phyloP scores from a whole-genome alignment of 53 echinoderm and acorn worm species.

The Glandiceps talaboti region DNA sequence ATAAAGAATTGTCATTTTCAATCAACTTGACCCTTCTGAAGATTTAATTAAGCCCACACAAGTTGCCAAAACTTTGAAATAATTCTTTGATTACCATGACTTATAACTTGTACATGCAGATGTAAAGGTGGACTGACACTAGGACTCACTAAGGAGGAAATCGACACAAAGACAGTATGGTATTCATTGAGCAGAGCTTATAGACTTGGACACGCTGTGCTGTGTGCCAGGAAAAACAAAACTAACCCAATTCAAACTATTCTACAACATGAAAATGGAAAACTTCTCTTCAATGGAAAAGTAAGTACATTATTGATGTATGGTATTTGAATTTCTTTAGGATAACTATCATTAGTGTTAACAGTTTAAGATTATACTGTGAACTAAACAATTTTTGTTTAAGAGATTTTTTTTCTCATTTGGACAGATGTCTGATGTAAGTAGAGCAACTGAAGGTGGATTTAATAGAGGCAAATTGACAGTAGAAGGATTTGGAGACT shows the following conservation, averaged over 20 bases:
- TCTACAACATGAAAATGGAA: conserved; percentile 40
- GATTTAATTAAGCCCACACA: too few relatives aligned
- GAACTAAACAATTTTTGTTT: not conserved
- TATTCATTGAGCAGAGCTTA: conserved; percentile 70
- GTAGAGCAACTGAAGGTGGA: conserved; percentile 44
- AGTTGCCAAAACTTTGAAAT: too few relatives aligned
- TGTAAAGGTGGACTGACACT: conserved; percentile 39
- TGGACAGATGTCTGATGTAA: conserved; percentile 46
- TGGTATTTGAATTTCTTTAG: too few relatives aligned
- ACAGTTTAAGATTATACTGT: too few relatives aligned
- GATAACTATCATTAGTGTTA: too few relatives aligned
- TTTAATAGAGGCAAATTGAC: conserved; percentile 48
- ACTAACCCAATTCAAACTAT: conserved; percentile 38
- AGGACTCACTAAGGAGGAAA: conserved; percentile 21
- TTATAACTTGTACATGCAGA: too few relatives aligned
- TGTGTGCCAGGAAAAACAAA: conserved; percentile 27
- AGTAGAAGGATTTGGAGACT: conserved; percentile 41
- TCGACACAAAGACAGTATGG: conserved; percentile 28
- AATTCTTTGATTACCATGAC: too few relatives aligned
- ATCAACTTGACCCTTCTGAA: too few relatives aligned
- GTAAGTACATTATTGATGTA: too few relatives aligned
- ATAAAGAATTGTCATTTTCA: too few relatives aligned
- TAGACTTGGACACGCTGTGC: conserved; percentile 49
- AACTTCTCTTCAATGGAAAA: conserved; percentile 65
- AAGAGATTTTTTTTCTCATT: not conserved